phyloP scores from a whole-genome alignment of 2,888 invertebrate species.

The Euspilapteryx auroguttella region DNA sequence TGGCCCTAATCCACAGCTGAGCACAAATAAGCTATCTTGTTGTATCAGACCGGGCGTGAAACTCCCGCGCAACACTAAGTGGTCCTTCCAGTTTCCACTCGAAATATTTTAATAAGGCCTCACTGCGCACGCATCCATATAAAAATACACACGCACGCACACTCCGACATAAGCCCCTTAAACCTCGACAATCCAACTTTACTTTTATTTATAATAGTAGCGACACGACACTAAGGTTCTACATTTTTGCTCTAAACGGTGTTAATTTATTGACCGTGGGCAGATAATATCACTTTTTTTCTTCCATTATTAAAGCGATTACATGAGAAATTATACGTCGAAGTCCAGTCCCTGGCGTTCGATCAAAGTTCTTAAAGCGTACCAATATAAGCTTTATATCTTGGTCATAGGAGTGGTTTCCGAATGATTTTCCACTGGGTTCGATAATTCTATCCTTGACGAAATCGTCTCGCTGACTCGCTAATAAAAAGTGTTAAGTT shows the following conservation, averaged over 20 bases:
- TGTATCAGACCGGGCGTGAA: constrained; percentile 59
- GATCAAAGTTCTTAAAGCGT: constrained; percentile 14
- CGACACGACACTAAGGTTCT: constrained; percentile 58
- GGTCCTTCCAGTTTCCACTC: constrained; percentile 62
- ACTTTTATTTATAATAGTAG: constrained; percentile 58
- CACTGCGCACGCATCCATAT: constrained; percentile 59
- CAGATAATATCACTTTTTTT: constrained; percentile 61
- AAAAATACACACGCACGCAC: constrained; percentile 40
- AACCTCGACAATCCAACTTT: constrained; percentile 22
- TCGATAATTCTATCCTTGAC: constrained; percentile 43
- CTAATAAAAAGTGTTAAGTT: constrained; percentile 59
- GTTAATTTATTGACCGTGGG: constrained; percentile 62
- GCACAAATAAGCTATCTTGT: constrained; percentile 63
- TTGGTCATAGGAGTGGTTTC: constrained; percentile 15
- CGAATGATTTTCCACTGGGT: constrained; percentile 9
- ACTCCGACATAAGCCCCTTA: constrained; percentile 30
- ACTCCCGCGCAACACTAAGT: constrained; percentile 61
- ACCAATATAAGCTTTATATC: constrained; percentile 16
- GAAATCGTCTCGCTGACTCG: constrained; percentile 53
- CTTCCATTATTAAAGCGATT: constrained; percentile 58
- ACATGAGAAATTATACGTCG: constrained; percentile 59
- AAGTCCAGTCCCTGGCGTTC: constrained; percentile 36
- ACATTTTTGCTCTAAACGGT: constrained; percentile 62
- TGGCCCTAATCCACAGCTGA: constrained; percentile 56
- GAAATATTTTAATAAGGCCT: constrained; percentile 62